Evolutionary conservation across 1,140 invertebrate genomes (phyloP), one percentile per base, ranked within the genome.

Genomic region (Rhagoletis pomonella): DNA sequence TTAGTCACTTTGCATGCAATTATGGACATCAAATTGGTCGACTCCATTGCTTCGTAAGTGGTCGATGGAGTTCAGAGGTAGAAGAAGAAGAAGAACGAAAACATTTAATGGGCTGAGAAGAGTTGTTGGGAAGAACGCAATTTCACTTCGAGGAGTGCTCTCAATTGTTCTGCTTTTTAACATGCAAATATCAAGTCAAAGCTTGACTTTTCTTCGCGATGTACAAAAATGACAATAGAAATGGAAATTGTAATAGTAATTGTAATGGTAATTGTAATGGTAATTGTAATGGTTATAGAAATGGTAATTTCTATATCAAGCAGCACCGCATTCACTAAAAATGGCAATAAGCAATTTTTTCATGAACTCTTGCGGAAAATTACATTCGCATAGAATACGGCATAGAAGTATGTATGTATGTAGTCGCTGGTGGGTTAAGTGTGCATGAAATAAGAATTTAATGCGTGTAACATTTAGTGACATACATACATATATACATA

Each of bases 1-100:
- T 58, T 81, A 81, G 73, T 81, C 73, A 81, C 73, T 81, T 19
- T 77, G 39, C 44, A 77, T 77, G 44, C 69, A 77, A 77, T 77
- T 81, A 81, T 55, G 17, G 73, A 29, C 73, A 73, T 81, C 55
- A 81, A 19, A 67, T 29, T 67, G 29, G n/a, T 5, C 29, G 29
- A 12, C 17, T 1, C n/a, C 64, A 67, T 39, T 29, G n/a, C 14
- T 14, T 5, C 73, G 0, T 17, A 5, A 81, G 44, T 29, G 47
- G 9, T 2, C 19, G 44, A 9, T 10, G 29, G 17, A 29, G 4
- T 7, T 55, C 17, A 77, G 42, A 0, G 44, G 44, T 77, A 42
- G 19, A 55, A 50, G 50, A 3, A 81, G 47, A 1, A 81, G 39
- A 17, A 29, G 10, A 4, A 19, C 29, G 29, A 29, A 67, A 7